A percentile compares a stretch with the other conserved stretches of the same genome.
These are phyloP conservation scores for Ctenodactylus gundi DNA, from an alignment of 2,113 vertebrate species.

Conservation along the genomic window DNA sequence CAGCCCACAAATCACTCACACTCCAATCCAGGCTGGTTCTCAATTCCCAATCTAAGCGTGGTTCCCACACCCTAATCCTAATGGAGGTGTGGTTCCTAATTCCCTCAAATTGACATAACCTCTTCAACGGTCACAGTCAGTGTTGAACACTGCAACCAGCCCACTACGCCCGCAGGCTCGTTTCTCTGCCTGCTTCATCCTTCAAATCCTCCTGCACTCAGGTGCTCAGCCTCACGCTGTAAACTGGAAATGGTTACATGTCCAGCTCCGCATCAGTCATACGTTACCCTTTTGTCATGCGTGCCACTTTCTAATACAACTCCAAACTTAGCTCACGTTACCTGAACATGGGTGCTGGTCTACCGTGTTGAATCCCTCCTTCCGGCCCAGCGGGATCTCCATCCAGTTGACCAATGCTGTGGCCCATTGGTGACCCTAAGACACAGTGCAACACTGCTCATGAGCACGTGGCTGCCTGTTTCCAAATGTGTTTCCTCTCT, in stretches of 20 bases:
- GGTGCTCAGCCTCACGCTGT: conserved; percentile 32
- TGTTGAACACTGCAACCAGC: conserved; percentile 29
- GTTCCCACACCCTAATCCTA: too few relatives aligned
- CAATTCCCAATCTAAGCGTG: too few relatives aligned
- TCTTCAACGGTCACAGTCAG: too few relatives aligned
- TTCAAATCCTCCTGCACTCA: conserved; percentile 37
- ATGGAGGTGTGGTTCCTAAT: too few relatives aligned
- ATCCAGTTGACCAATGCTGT: too few relatives aligned
- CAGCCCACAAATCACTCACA: too few relatives aligned
- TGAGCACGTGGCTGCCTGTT: not conserved
- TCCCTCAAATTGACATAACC: too few relatives aligned
- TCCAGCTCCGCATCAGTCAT: conserved; percentile 55
- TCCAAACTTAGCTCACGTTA: conserved; percentile 49
- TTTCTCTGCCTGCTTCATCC: conserved; percentile 23
- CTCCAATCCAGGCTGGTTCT: too few relatives aligned
- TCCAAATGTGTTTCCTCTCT: conserved; percentile 2
- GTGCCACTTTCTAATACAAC: conserved; percentile 62
- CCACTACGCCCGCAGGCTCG: not conserved
- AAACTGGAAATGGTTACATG: conserved; percentile 41
- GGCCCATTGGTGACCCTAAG: not conserved
- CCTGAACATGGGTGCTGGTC: conserved; percentile 42
- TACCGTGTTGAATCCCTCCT: not conserved
- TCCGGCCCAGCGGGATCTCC: not conserved
- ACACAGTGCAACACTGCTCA: not conserved
- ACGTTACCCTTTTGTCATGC: conserved; percentile 45